Percentiles rank a stretch among this genome's conserved stretches.
phyloP scores from a whole-genome alignment of 1,140 invertebrate genomes.

The Drosophila littoralis region DNA sequence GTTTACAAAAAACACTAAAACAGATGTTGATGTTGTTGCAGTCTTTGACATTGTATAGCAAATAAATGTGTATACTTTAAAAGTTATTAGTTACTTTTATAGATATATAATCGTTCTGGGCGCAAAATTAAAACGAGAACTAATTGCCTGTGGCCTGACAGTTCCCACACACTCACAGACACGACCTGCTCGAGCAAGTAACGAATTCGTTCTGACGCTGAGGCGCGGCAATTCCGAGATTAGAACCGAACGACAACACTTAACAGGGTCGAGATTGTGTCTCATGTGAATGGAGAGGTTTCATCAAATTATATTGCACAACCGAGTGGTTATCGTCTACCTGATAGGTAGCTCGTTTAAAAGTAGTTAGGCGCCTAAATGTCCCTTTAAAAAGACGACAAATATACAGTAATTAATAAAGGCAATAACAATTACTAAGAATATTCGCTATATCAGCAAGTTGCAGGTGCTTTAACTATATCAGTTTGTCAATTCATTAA shows the following conservation, averaged over 20 bases:
- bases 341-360: conserved; percentile 17
- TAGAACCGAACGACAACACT: conserved; percentile 3
- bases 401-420: not conserved
- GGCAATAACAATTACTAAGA: not conserved
- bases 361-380: conserved; percentile 14
- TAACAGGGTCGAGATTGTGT: conserved; percentile 4
- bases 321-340: not conserved
- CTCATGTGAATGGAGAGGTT: not conserved
- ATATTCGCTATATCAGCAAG: not conserved
- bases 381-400: not conserved
- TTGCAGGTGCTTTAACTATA: too few relatives aligned
- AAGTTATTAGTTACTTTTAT: conserved; percentile 8
- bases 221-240: conserved; percentile 21
- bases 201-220: conserved; percentile 63
- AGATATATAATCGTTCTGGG: conserved; percentile 11
- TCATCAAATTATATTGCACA: conserved; percentile 5
- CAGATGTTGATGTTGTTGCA: conserved; percentile 47
- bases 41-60: conserved; percentile 40
- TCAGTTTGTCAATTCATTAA: not conserved
- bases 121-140: conserved; percentile 7
- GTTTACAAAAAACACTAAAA: conserved; percentile 85
- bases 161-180: conserved; percentile 15
- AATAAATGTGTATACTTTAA: conserved; percentile 2
- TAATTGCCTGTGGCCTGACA: conserved; percentile 3
- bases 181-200: conserved; percentile 63